Conservation (phyloP, 2,797 vertebrate genomes). For the Chelonia mydas region DNA sequence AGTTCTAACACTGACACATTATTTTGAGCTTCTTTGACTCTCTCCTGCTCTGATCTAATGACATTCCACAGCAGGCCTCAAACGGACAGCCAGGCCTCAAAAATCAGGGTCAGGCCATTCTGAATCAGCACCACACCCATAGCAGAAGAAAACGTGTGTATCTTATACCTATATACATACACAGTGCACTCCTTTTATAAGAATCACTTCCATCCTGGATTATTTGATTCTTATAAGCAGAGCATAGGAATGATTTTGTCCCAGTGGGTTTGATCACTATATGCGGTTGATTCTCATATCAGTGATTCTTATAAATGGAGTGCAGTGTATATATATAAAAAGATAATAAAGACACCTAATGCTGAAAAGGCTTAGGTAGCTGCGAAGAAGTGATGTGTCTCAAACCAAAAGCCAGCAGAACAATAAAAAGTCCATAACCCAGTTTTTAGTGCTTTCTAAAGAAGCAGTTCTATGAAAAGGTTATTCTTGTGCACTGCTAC, state of each 20-base stretch:
- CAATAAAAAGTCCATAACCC: neutral
- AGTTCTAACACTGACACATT: neutral
- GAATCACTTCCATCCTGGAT: neutral
- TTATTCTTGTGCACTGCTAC: neutral
- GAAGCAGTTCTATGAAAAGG: neutral
- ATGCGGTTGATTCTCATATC: neutral
- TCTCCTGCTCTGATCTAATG: slow-evolving; percentile 27
- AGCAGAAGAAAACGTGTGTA: neutral
- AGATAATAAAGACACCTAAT: neutral
- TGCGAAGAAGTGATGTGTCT: neutral
- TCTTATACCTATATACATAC: no score
- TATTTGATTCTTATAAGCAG: neutral
- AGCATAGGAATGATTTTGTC: neutral
- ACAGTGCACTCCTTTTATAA: neutral
- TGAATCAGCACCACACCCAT: neutral
- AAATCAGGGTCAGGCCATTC: slow-evolving; percentile 22
- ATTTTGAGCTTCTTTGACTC: slow-evolving; percentile 2
- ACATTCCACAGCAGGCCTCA: slow-evolving; percentile 7
- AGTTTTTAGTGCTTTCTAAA: neutral
- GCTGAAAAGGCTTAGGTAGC: neutral
- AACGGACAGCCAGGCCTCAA: neutral
- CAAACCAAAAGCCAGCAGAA: neutral
- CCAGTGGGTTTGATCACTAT: neutral
- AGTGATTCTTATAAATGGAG: neutral
- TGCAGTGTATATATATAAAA: neutral